phyloP scores from a whole-genome alignment of 2,797 vertebrate species.

The Gambelia wislizenii region DNA sequence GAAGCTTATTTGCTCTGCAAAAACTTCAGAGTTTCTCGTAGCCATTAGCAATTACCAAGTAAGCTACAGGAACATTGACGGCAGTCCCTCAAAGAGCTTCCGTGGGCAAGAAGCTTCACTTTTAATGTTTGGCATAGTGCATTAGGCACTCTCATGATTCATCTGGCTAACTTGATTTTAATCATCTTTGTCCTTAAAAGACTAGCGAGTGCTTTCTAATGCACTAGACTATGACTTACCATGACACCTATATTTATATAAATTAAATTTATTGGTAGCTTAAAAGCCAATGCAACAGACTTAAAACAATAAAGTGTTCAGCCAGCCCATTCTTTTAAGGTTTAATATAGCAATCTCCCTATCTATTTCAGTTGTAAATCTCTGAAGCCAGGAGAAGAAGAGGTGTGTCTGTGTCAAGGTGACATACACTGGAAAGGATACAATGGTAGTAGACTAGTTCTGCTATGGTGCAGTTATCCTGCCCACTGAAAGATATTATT shows the following conservation, averaged over 20 bases:
- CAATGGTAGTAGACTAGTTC: not conserved
- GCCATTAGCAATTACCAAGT: slow-evolving; percentile 31
- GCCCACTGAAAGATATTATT: not conserved
- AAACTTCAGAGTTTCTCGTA: slow-evolving; percentile 33
- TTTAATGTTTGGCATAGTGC: slow-evolving; percentile 45
- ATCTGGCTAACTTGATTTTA: slow-evolving; percentile 57
- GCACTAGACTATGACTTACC: slow-evolving; percentile 52
- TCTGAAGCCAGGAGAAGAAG: slow-evolving; percentile 27
- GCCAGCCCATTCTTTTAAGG: slow-evolving; percentile 14
- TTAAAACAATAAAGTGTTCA: slow-evolving; percentile 44
- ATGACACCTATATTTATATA: slow-evolving; percentile 54
- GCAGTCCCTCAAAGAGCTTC: slow-evolving; percentile 29
- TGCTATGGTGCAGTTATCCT: not conserved
- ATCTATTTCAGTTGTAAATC: slow-evolving; percentile 39
- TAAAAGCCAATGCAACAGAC: slow-evolving; percentile 36
- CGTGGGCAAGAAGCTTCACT: slow-evolving; percentile 32
- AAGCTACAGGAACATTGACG: slow-evolving; percentile 29
- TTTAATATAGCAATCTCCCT: slow-evolving; percentile 38
- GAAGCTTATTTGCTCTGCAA: not conserved
- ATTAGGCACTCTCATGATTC: slow-evolving; percentile 43
- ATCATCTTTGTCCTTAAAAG: slow-evolving; percentile 59
- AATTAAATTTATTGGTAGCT: slow-evolving; percentile 59
- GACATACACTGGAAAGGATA: not conserved
- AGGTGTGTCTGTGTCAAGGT: not conserved
- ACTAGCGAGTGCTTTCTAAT: slow-evolving; percentile 56